A percentile compares a stretch with the other conserved stretches of the same genome.
phyloP scores from a whole-genome alignment of 1,140 invertebrate genomes.

The Odontomachus brunneus region DNA sequence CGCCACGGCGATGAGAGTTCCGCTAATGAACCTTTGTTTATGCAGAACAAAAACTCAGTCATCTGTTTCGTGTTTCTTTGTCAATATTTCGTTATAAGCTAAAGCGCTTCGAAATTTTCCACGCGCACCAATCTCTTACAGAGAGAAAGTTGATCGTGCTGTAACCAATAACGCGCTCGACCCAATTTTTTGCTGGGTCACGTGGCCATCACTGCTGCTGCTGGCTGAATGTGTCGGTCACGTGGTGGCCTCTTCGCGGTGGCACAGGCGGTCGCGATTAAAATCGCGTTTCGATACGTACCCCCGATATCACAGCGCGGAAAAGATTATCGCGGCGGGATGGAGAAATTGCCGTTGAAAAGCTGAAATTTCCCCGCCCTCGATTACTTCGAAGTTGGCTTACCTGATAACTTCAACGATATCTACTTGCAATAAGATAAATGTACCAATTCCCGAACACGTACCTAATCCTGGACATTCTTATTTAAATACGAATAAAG shows the following conservation, averaged over 20 bases:
- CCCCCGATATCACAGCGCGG: background rate
- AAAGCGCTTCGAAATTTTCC: constrained; percentile 3
- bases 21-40: no score
- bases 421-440: no score
- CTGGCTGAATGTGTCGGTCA: constrained; percentile 1
- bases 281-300: constrained; percentile 16
- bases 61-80: background rate
- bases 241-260: constrained; percentile 23
- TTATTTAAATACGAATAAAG: no score
- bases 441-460: no score
- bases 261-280: background rate
- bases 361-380: background rate
- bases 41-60: no score
- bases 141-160: background rate
- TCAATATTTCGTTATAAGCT: background rate
- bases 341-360: background rate
- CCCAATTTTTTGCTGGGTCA: constrained; percentile 11
- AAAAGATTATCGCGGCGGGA: background rate
- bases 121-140: background rate
- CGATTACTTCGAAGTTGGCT: background rate
- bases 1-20: no score
- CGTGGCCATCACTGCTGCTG: background rate
- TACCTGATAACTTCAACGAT: background rate
- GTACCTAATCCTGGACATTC: no score
- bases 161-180: background rate